Conservation (phyloP, 2,113 vertebrate genomes). For the Ranitomeya imitator region DNA sequence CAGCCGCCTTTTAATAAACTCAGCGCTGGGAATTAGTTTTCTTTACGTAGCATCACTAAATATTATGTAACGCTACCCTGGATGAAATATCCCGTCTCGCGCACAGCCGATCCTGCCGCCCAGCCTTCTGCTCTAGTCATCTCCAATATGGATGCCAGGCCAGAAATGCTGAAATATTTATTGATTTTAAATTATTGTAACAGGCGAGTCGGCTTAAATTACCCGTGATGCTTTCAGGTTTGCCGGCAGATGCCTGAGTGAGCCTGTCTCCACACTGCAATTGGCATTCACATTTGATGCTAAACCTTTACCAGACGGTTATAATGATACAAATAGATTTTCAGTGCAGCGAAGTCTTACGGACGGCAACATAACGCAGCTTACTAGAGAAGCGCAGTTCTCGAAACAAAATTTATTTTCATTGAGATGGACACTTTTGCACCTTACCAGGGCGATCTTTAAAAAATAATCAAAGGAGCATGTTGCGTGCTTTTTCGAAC, state of each 20-base stretch:
- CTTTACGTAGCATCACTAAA: constrained; percentile 58
- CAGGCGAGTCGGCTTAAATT: constrained; percentile 57
- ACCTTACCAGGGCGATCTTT: no score
- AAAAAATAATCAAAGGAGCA: no score
- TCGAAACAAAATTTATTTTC: not conserved
- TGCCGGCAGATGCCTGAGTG: constrained; percentile 50
- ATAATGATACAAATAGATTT: constrained; percentile 40
- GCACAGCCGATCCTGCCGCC: constrained; percentile 40
- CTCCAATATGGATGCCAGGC: constrained; percentile 44
- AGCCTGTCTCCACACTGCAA: constrained; percentile 49
- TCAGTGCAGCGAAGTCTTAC: not conserved
- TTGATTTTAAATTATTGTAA: constrained; percentile 59
- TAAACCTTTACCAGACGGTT: constrained; percentile 46
- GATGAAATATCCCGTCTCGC: constrained; percentile 45
- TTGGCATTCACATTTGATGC: constrained; percentile 54
- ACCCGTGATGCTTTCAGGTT: constrained; percentile 56
- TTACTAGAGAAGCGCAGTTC: not conserved
- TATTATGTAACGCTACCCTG: constrained; percentile 54
- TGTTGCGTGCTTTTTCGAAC: no score
- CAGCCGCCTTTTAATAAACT: constrained; percentile 52
- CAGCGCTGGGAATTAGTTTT: constrained; percentile 55
- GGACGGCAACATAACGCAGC: not conserved
- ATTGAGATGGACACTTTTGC: no score
- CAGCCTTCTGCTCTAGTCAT: constrained; percentile 57
- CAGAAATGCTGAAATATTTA: constrained; percentile 59